Evolutionary conservation across 2,113 vertebrate genomes (phyloP).

Genomic region (Tauraco erythrolophus): DNA sequence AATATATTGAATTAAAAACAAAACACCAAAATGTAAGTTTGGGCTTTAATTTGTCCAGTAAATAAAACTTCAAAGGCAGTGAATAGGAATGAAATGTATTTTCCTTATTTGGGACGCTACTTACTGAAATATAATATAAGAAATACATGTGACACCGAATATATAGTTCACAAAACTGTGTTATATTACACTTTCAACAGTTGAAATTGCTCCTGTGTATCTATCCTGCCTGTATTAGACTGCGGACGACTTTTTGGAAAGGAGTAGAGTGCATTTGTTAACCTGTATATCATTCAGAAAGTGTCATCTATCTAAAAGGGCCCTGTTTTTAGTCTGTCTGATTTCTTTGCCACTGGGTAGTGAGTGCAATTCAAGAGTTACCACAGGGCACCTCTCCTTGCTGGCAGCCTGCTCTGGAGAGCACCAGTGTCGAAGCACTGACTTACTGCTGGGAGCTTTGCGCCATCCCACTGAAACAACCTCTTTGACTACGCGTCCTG

Average conservation of each 20-base stretch:
- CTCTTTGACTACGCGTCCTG: rapidly evolving
- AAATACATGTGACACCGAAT: neutral
- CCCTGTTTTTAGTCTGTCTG: neutral
- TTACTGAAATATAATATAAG: neutral
- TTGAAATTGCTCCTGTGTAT: neutral
- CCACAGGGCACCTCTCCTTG: neutral
- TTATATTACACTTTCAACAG: neutral
- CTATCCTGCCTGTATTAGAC: neutral
- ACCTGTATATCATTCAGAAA: neutral
- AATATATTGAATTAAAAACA: neutral
- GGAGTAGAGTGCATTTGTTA: neutral
- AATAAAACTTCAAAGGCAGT: neutral
- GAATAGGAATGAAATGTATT: neutral
- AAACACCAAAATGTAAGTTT: neutral
- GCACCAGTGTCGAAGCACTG: rapidly evolving
- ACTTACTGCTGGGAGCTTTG: neutral
- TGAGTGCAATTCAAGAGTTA: neutral
- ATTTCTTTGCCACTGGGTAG: neutral
- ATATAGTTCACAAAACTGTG: neutral
- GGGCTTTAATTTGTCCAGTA: neutral
- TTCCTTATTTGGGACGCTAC: neutral
- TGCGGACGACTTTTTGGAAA: neutral
- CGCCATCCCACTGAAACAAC: rapidly evolving
- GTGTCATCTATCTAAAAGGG: neutral
- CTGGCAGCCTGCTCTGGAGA: neutral